Base-by-base conservation (phyloP, 2,113 vertebrate species). In the Spheniscus mendiculus region DNA sequence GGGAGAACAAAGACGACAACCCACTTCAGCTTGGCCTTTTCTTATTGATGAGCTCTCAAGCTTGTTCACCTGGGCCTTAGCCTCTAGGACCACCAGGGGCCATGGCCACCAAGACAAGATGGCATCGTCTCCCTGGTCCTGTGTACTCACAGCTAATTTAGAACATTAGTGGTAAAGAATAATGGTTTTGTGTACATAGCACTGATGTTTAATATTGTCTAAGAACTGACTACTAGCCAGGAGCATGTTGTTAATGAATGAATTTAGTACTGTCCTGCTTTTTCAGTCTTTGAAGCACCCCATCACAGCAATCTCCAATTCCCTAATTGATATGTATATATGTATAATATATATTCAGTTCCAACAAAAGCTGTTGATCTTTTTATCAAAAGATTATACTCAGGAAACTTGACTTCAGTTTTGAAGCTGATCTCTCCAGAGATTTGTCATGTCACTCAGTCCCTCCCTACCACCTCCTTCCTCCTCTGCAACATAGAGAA, bases 51-150 rank as follows among this genome's bases (percentile, higher is more conserved):
- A 71, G 11, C 22, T 71, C 50, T 77, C 58, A 34, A 5, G 15
- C 12, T 38, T 29, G 9, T 47, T 49, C 65, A 72, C 19, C 50
- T 59, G 40, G 11, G 71, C 26, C 25, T 69, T 55, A n/a, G 27
- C 26, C 53, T n/a, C 15, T 11, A 16, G 23, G 65, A 17, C 26
- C 13, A 45, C 3, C 20, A 50, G 38, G 5, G 7, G 11, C 61
- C 58, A 65, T 0, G 1, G 40, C 32, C 56, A 85, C 73, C 44
- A 63, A 38, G 29, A n/a, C 0, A 0, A 65, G 53, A 13, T 7
- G 17, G 22, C 38, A 45, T 29, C 3, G 1, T 29, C 61, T 58
- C 40, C 23, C 29, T 8, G 9, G 44, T 17, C n/a, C 15, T 58
- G 15, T 9, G 58, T 29, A 20, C 38, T 70, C 34, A 58, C 25